These are phyloP conservation scores for Nyctalus aviator DNA, from an alignment of 2,797 vertebrate species.

Conservation along the genomic window DNA sequence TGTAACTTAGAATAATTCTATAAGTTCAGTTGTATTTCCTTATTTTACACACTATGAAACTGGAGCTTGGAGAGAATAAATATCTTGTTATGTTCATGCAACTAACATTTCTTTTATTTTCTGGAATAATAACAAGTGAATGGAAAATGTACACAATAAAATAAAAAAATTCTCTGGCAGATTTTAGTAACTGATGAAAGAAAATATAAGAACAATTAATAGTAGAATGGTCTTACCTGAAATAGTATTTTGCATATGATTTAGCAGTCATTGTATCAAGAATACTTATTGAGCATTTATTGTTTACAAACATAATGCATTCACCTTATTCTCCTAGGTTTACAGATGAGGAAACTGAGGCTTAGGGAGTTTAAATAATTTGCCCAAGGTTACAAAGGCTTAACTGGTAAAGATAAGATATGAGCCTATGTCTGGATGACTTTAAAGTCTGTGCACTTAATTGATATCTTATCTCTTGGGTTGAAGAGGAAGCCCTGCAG, in stretches of 20 bases:
- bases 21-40: not conserved
- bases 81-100: not conserved
- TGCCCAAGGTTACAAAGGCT: not conserved
- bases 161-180: not conserved
- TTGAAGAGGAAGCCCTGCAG: not conserved
- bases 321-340: not conserved
- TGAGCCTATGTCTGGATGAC: not conserved
- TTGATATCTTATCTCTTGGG: not conserved
- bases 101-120: slow-evolving; percentile 8
- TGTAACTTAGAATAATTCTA: not conserved
- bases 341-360: not conserved
- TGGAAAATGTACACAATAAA: slow-evolving; percentile 2
- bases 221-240: not conserved
- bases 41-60: not conserved
- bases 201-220: not conserved
- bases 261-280: not conserved
- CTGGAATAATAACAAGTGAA: not conserved
- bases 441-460: not conserved
- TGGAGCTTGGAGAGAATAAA: not conserved
- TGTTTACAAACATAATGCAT: not conserved
- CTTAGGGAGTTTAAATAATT: not conserved
- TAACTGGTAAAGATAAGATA: not conserved
- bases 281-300: not conserved
- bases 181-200: not conserved
- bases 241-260: not conserved